Evolutionary conservation across 2,888 invertebrate species (phyloP), one percentile per base, ranked within the genome.

Genomic region (Drosophila kuntzei): DNA sequence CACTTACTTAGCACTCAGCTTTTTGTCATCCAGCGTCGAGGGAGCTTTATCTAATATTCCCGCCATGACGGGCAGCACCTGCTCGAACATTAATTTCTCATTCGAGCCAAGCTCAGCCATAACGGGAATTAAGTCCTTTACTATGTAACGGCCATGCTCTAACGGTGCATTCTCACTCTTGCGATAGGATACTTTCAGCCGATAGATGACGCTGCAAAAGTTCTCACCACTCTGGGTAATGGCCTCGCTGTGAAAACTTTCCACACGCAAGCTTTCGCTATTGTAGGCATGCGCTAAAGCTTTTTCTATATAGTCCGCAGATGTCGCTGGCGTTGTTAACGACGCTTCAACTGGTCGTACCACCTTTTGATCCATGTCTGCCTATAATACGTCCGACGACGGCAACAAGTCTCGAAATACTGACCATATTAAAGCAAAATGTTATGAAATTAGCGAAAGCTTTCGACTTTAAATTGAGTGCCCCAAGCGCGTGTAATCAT

Each of bases 141-240:
- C 37, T 14, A 90, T 74, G 6, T 78, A 79, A 1, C 37, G 61
- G 1, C 49, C 75, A 0, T 60, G 62, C 41, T 81, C 76, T 16
- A 71, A 7, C 11, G 50, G 49, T 9, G 47, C 55, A 37, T 46
- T 57, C 29, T 54, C 27, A 12, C 20, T 43, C 20, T 58, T 70
- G n/a, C 73, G 71, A 47, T 71, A 90, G 44, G 59, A 37, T 0
- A 89, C 75, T 3, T 71, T 59, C 12, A 76, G 57, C 20, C 80
- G 78, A 50, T 89, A 90, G 70, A 90, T 89, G 65, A 72, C 72
- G 71, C 91, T 91, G 60, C 89, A 91, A 61, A 86, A 91, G 69
- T 91, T 90, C 14, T 90, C 90, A 27, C 90, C 91, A 49, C 25
- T 34, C n/a, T 78, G 73, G 8, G 41, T 73, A 36, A 85, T 57